Conservation (phyloP, 2,888 invertebrate genomes). For the Apamea anceps region DNA sequence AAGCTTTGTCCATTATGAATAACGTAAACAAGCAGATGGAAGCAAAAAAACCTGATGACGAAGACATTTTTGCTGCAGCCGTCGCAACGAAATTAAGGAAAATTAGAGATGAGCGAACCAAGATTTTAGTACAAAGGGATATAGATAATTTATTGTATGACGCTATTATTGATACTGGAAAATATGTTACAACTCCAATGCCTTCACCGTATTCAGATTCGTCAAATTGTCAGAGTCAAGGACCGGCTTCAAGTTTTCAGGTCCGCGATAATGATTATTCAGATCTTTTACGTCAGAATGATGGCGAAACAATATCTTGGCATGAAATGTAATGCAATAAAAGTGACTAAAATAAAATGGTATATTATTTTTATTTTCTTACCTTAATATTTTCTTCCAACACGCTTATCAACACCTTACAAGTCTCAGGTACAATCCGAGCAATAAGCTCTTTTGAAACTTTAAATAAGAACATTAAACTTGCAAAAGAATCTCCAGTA, state of each 20-base stretch:
- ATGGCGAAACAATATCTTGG: constrained; percentile 46
- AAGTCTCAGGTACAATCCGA: constrained; percentile 51
- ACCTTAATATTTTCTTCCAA: constrained; percentile 55
- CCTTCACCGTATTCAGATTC: constrained; percentile 58
- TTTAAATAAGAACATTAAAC: constrained; percentile 50
- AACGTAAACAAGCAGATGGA: constrained; percentile 62
- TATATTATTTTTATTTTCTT: constrained; percentile 36
- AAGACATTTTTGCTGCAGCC: constrained; percentile 59
- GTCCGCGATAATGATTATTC: constrained; percentile 47
- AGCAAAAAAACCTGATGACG: constrained; percentile 57
- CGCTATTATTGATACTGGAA: constrained; percentile 59
- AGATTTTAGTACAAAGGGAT: constrained; percentile 62
- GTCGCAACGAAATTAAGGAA: constrained; percentile 60
- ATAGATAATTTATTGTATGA: constrained; percentile 60
- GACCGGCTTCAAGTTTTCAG: constrained; percentile 43
- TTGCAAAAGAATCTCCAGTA: constrained; percentile 51
- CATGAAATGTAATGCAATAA: constrained; percentile 40
- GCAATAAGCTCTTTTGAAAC: constrained; percentile 56
- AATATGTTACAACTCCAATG: constrained; percentile 48
- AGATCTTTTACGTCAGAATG: constrained; percentile 52
- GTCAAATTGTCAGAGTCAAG: constrained; percentile 53
- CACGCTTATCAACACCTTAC: constrained; percentile 44
- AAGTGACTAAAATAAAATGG: constrained; percentile 40
- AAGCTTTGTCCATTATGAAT: constrained; percentile 62
- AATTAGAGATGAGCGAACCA: constrained; percentile 61